These are phyloP conservation scores for Quadroppia sp. DNA, from an alignment of 2,888 invertebrate species.

Conservation along the genomic window DNA sequence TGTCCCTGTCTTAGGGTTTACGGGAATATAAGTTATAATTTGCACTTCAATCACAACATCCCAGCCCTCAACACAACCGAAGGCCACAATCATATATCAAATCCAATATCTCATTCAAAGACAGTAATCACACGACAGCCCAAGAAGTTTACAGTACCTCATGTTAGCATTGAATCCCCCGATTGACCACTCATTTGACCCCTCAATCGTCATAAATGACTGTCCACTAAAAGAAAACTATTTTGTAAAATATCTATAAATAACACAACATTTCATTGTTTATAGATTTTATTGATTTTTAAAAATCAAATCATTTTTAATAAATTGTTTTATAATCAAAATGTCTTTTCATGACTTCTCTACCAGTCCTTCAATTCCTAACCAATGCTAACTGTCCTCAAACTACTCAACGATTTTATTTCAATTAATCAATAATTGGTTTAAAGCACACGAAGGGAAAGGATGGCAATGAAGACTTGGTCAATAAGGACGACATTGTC, in stretches of 20 bases:
- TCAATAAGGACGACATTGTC: no score
- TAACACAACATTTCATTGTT: not conserved
- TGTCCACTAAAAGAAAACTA: slow-evolving; percentile 6
- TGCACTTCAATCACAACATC: slow-evolving; percentile 51
- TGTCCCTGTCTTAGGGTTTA: slow-evolving; percentile 96
- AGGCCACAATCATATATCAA: not conserved
- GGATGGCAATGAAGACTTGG: no score
- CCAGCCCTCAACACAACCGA: slow-evolving; percentile 40
- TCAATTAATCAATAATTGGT: no score
- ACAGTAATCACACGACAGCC: slow-evolving; percentile 26
- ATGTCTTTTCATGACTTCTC: no score
- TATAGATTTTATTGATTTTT: not conserved
- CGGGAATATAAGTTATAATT: slow-evolving; percentile 93
- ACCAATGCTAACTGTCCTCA: no score
- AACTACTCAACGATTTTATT: no score
- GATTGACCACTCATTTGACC: slow-evolving; percentile 12
- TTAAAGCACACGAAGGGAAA: no score
- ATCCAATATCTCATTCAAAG: not conserved
- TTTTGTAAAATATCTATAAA: slow-evolving; percentile 14
- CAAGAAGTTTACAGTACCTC: slow-evolving; percentile 33
- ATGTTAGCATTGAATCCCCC: slow-evolving; percentile 39
- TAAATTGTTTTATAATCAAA: no score
- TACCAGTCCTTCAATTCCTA: no score
- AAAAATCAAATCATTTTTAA: not conserved
- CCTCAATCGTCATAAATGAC: not conserved